Evolutionary conservation across 2,113 vertebrate genomes (phyloP), one percentile per base, ranked within the genome.

Genomic region (Edolisoma coerulescens): DNA sequence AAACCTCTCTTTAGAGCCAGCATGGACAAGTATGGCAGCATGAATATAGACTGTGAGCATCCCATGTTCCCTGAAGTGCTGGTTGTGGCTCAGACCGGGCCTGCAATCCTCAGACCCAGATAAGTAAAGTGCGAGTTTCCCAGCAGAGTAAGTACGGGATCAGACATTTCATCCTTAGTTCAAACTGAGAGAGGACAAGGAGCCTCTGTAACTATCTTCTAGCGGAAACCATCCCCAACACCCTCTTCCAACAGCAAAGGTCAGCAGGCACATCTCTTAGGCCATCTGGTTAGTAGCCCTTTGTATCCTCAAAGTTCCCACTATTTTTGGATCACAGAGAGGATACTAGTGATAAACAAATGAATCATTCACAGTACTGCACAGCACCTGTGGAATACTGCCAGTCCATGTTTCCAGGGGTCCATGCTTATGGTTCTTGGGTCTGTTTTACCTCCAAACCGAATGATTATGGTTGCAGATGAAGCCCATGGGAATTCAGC

Each of bases 41-140:
- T 47, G 37, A 87, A 32, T 49, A 33, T 1, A 44, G 24, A 12
- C 27, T 39, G n/a, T 37, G 73, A 41, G 15, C 3, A 0, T n/a
- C 10, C 19, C 77, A 0, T 53, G n/a, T 19, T 80, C 35, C 7
- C 33, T 42, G 65, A 63, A 20, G 24, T 37, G 44, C 30, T 90
- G 44, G 6, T 7, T 83, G 49, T 63, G n/a, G 11, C 64, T 90
- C 63, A 50, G 28, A 59, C 3, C 0, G 0, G 37, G 47, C 69
- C 41, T 16, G 10, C 39, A 53, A 11, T 26, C 20, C 26, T 71
- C n/a, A 53, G 39, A 63, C 37, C 7, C 53, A 28, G 35, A 42
- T 14, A 76, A 49, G 8, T 27, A 5, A 87, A 27, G 7, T 12
- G 47, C 30, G n/a, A 56, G 24, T 61, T 89, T 76, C 9, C 17